Base-by-base conservation (phyloP, 2,113 vertebrate species). In the Furnarius figulus region DNA sequence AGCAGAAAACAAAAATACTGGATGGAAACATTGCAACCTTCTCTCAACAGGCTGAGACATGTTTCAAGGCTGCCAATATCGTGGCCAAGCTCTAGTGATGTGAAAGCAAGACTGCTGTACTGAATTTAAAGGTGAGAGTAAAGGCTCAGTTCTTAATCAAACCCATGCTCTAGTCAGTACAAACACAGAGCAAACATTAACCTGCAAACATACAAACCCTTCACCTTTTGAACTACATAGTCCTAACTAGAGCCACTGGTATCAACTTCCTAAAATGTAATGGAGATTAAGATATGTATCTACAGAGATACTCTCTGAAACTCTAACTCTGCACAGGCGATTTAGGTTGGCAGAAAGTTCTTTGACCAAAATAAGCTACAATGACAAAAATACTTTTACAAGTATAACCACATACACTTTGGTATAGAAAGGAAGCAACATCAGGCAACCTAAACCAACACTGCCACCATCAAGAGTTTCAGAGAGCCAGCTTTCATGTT, bases 311-410 rank as follows among this genome's bases (percentile, higher is more conserved):
- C 10, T 22, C 47, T 25, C 4, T 35, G 46, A 61, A 87, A 83
- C 42, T 14, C 17, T 50, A 79, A 72, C 46, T 70, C 58, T 50
- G 46, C 33, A 62, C 5, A 76, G 47, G 61, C 0, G 0, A 59
- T 80, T 96, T 90, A 66, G 20, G 39, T 70, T 86, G 92, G 87
- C 70, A 85, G 66, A 77, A 89, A 80, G 59, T 39, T 88, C 63
- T 50, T 83, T 33, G 39, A 58, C 31, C 75, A 67, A 94, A 94
- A 82, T 40, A 90, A 0, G 12, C 46, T 52, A 61, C 31, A 79
- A 30, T 16, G 79, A 77, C 75, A 94, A 90, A 95, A 90, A 66
- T 76, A 90, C 18, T 82, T 79, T 22, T 21, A 6, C 33, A 79
- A 44, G 16, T 47, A 73, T n/a, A 94, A 92, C 65, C 79, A 85